phyloP scores from a whole-genome alignment of 92 coral and sea anemone species.

The Micromussa lordhowensis region DNA sequence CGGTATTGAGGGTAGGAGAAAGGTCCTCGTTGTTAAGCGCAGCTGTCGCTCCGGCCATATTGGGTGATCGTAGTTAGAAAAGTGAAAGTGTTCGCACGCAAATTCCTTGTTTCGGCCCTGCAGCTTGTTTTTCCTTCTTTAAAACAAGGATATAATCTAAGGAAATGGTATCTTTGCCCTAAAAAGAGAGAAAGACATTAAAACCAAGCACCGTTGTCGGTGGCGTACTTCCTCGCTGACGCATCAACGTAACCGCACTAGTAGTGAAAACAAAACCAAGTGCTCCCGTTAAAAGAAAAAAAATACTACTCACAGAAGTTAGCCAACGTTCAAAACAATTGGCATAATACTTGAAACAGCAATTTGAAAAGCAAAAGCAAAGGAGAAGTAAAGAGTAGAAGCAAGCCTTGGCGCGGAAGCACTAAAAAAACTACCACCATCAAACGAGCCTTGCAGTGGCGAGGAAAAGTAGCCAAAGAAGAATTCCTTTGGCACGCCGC shows the following conservation, averaged over 20 bases:
- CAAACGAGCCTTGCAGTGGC: conserved; percentile 51
- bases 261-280: conserved; percentile 7
- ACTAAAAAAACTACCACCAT: conserved; percentile 47
- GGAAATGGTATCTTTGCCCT: conserved; percentile 5
- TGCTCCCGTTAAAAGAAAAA: conserved; percentile 22
- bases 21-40: conserved; percentile 81
- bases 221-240: conserved; percentile 47
- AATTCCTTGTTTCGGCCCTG: conserved; percentile 9
- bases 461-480: conserved; percentile 31
- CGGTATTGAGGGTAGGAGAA: conserved; percentile 78
- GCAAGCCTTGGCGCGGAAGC: conserved; percentile 59
- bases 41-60: conserved; percentile 99
- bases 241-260: conserved; percentile 22
- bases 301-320: conserved; percentile 40
- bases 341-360: conserved; percentile 25
- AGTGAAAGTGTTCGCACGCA: conserved; percentile 27
- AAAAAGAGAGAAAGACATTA: conserved; percentile 10
- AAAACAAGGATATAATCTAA: conserved; percentile 2
- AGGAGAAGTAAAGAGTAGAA: conserved; percentile 40
- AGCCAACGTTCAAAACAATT: conserved; percentile 26
- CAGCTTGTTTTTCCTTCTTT: conserved; percentile 26
- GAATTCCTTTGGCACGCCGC: conserved; percentile 31
- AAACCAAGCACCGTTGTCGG: conserved; percentile 20
- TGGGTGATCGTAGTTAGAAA: conserved; percentile 30
- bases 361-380: conserved; percentile 45